Evolutionary conservation across 2,797 vertebrate genomes (phyloP), one percentile per base, ranked within the genome.

Genomic region (Peromyscus attwateri): DNA sequence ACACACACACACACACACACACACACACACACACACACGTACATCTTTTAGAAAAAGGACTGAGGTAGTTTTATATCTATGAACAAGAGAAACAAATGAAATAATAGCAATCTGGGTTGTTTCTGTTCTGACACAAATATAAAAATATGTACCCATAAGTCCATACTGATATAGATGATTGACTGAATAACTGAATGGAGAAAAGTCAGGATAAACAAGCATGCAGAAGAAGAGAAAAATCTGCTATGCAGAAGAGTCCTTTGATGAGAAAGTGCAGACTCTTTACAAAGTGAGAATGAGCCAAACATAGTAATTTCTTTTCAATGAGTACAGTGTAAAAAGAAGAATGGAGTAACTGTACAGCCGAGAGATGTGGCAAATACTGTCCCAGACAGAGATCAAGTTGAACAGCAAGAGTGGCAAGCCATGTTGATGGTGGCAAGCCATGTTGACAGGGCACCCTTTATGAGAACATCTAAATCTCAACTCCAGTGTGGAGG

Each of bases 261-360:
- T 89, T 4, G 2, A 19, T 23, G 34, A 75, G 37, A 10, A 3
- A 4, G 49, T 19, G 3, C 1, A 3, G 3, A 49, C 0, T 14
- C 4, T 27, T 14, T 17, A 27, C 4, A 23, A 12, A n/a, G 0
- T 46, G 37, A 43, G 23, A 6, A 0, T 27, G 25, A 40, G 3
- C 12, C 40, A 19, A 81, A 9, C 29, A 13, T 0, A 40, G n/a
- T 5, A 37, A 76, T 34, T 43, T 40, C 17, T 17, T 57, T 76
- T 10, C 70, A 14, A 21, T 16, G 3, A n/a, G 19, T 5, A 10
- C 31, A 49, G 52, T 1, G 6, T 23, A 10, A 2, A 80, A 84
- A 34, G 5, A 17, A 1, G 11, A 6, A 3, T 14, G 13, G 6
- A 60, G 8, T 1, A 4, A 29, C 6, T 16, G 6, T 2, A 2